A percentile compares a stretch with the other conserved stretches of the same genome.
Evolutionary conservation across 2,888 invertebrate genomes (phyloP).

Genomic region (Aleiodes leptofemur): DNA sequence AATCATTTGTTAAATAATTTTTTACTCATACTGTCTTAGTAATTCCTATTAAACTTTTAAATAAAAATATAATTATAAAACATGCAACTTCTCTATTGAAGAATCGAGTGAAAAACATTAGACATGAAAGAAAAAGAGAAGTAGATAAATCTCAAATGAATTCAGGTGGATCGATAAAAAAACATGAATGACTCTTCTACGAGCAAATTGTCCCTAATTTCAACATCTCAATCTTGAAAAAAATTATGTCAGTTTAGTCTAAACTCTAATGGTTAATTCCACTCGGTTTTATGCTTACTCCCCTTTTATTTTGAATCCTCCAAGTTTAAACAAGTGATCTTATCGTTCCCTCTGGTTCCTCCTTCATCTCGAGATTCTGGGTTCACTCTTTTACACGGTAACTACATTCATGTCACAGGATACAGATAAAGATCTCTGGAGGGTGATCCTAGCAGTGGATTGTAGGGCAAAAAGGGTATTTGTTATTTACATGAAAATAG

Average conservation of each 20-base stretch:
- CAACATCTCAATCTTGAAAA: constrained; percentile 1
- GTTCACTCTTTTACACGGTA: not conserved
- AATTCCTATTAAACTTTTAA: no score
- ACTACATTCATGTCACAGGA: constrained; percentile 2
- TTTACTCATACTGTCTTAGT: no score
- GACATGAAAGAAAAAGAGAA: no score
- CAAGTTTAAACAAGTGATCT: constrained; percentile 64
- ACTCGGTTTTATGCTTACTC: constrained; percentile 20
- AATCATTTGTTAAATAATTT: no score
- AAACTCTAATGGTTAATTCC: not conserved
- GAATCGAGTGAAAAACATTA: no score
- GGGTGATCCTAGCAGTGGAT: constrained; percentile 30
- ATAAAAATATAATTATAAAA: no score
- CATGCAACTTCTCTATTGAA: no score
- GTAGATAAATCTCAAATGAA: no score
- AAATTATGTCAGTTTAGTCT: no score
- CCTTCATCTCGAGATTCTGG: constrained; percentile 4
- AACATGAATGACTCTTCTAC: constrained; percentile 3
- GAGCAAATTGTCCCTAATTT: constrained; percentile 51
- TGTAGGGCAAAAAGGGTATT: not conserved
- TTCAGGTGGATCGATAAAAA: not conserved
- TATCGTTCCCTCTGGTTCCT: constrained; percentile 49
- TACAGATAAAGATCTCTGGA: constrained; percentile 36
- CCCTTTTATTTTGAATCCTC: constrained; percentile 59
- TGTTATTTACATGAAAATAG: constrained; percentile 16